These are phyloP conservation scores for Mirounga angustirostris DNA, from an alignment of 2,113 vertebrate species.

Conservation along the genomic window DNA sequence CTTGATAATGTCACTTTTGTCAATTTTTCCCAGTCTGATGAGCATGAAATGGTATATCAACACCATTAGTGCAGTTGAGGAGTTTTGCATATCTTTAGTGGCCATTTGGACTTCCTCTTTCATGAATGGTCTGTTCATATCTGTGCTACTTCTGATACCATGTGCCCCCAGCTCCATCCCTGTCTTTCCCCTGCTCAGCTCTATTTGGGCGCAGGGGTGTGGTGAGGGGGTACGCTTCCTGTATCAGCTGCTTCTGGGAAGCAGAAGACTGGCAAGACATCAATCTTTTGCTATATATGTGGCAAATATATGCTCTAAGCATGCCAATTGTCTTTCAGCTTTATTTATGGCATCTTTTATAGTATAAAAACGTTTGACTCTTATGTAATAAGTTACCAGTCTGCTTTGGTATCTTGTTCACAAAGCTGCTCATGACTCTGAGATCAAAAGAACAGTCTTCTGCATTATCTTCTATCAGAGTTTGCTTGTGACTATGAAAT, in stretches of 20 bases:
- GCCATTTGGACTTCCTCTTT: neutral
- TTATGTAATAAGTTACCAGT: neutral
- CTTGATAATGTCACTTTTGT: neutral
- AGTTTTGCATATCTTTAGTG: neutral
- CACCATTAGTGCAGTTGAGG: neutral
- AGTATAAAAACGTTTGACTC: neutral
- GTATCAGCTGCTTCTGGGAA: neutral
- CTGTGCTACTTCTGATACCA: neutral
- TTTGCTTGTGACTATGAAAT: neutral
- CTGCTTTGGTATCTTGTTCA: neutral
- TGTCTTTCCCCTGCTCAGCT: neutral
- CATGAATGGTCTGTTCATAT: neutral
- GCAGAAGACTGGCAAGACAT: neutral
- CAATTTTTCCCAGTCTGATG: neutral
- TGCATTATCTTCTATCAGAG: neutral
- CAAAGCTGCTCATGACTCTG: neutral
- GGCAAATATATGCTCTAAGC: neutral
- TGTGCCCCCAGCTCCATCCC: neutral
- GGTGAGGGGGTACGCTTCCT: fast-evolving
- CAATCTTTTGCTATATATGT: no score
- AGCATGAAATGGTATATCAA: neutral
- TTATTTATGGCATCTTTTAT: neutral
- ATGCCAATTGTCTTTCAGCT: neutral
- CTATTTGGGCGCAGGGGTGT: neutral
- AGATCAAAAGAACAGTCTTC: neutral